phyloP scores from a whole-genome alignment of 2,113 vertebrate species.

The Coptodon bakossiorum region DNA sequence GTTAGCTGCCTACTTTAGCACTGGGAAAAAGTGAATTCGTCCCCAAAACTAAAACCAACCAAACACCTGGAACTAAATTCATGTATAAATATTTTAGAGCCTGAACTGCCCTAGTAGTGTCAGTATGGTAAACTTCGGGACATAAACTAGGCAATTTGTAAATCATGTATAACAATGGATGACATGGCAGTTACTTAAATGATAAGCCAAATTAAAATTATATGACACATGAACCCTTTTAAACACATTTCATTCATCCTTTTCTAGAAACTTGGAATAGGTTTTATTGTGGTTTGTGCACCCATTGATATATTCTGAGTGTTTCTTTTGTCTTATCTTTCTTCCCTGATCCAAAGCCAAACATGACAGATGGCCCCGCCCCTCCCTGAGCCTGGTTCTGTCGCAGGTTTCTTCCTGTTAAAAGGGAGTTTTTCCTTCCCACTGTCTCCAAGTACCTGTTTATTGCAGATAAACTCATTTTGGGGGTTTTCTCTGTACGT shows the following conservation, averaged over 20 bases:
- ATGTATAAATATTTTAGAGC: background rate
- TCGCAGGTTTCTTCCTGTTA: accelerated
- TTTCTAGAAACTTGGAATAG: background rate
- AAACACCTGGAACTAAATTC: background rate
- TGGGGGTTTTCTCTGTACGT: background rate
- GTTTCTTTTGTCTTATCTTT: background rate
- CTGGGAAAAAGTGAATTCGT: accelerated
- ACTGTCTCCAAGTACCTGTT: background rate
- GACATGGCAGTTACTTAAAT: background rate
- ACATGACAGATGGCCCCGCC: background rate
- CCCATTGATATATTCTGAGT: background rate
- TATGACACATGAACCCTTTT: background rate
- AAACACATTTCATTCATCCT: accelerated
- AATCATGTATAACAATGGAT: background rate
- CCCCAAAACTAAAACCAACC: background rate
- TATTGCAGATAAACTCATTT: accelerated
- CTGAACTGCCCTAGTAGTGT: background rate
- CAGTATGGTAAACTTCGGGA: background rate
- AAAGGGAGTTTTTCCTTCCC: background rate
- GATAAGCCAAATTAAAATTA: background rate
- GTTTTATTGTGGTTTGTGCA: background rate
- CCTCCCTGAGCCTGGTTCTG: background rate
- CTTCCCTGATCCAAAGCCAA: background rate
- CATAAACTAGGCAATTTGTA: background rate
- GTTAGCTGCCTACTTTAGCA: accelerated